Base-by-base conservation (phyloP, 2,797 vertebrate genomes). In the Cirrhinus molitorella region DNA sequence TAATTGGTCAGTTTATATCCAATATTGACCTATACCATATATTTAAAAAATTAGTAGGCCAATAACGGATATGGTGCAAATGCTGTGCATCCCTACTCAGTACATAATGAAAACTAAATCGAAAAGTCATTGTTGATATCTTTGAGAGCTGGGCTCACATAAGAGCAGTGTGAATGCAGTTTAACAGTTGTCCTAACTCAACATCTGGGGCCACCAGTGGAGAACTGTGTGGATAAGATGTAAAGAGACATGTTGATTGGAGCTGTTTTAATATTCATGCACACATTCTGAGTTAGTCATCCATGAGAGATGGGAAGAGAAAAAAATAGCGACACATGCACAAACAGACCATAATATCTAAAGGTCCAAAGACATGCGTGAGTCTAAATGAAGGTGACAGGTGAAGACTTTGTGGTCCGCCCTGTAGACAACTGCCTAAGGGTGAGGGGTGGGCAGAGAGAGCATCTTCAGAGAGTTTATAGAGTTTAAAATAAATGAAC, bases 341-440 rank as follows among this genome's bases (percentile, higher is more conserved):
- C 34, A 72, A 47, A 66, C 34, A 85, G 21, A 80, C 61, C 47
- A 53, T 84, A 65, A 78, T 49, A 37, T 71, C 28, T 47, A 53
- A 83, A 79, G 76, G 73, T 68, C 43, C 34, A 57, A 21, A 63
- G 55, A 83, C 28, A 77, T 23, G 37, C n/a, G 66, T 85, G 82
- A 89, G 59, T 65, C 59, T 87, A 73, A 90, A 78, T 68, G 59
- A 57, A 47, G 59, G n/a, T 87, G 88, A 88, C 85, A 81, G 79
- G 78, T 89, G 85, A 87, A 84, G 85, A 67, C 71, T 67, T 65
- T 70, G 74, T 72, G 70, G 84, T 83, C 57, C 63, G 49, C 37
- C 79, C 57, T 72, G 79, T 85, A 85, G 73, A 85, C 80, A 79
- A 61, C 49, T 66, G 71, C 80, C 40, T 40, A 9, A 72, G 76